phyloP scores from a whole-genome alignment of 2,113 vertebrate genomes.

The Ctenomys sociabilis region DNA sequence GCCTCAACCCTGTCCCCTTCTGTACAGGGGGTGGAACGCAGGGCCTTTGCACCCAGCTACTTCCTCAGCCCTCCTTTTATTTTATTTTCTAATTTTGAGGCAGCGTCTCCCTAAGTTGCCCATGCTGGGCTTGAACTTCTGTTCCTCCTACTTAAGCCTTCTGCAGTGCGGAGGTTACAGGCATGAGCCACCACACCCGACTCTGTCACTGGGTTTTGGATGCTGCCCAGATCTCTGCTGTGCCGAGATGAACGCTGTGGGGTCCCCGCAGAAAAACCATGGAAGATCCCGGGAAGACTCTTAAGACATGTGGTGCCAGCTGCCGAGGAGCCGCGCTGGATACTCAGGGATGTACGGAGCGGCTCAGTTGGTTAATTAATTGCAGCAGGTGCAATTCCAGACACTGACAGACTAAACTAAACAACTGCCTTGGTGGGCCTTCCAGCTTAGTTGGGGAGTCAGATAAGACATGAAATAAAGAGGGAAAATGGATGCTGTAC shows the following conservation, averaged over 20 bases:
- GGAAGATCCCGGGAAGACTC: not conserved
- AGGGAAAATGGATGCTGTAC: not conserved
- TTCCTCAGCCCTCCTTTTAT: not conserved
- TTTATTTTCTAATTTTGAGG: not conserved
- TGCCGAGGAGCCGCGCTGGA: not conserved
- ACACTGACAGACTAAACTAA: not conserved
- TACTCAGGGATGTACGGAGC: not conserved
- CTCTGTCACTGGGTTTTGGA: not conserved
- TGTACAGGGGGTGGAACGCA: not conserved
- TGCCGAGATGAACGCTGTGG: not conserved
- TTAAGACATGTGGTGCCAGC: not conserved
- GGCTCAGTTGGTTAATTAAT: not conserved
- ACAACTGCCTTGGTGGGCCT: not conserved
- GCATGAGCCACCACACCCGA: not conserved
- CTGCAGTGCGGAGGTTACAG: not conserved
- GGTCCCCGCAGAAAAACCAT: not conserved
- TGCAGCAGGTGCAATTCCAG: not conserved
- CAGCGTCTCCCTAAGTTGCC: not conserved
- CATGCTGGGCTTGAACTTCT: not conserved
- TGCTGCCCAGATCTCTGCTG: not conserved
- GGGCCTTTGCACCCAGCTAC: not conserved
- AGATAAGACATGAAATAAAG: not conserved
- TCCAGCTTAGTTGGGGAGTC: not conserved
- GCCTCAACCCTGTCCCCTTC: not conserved
- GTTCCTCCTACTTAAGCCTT: not conserved